Conservation (phyloP, 2,797 vertebrate species). For the Argyrosomus regius region DNA sequence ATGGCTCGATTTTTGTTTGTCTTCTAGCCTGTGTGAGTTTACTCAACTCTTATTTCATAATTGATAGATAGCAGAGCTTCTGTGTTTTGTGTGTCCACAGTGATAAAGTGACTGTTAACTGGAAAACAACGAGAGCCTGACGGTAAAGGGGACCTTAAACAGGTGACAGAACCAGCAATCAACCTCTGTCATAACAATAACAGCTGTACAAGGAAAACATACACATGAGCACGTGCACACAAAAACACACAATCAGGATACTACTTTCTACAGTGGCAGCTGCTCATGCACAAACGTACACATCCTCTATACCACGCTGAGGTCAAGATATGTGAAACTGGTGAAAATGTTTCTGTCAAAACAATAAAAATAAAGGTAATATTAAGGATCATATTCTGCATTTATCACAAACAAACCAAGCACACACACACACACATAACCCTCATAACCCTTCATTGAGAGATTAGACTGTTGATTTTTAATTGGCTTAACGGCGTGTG, state of each 20-base stretch:
- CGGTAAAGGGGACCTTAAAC: constrained; percentile 56
- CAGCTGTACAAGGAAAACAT: constrained; percentile 60
- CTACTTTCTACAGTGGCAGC: constrained; percentile 10
- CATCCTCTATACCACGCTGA: background rate
- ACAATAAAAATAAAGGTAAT: constrained; percentile 4
- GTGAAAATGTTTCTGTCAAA: constrained; percentile 14
- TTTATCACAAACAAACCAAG: background rate
- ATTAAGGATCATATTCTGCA: background rate
- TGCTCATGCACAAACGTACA: constrained; percentile 32
- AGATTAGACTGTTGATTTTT: constrained; percentile 64
- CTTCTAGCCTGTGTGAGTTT: background rate
- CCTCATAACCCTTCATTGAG: constrained; percentile 33
- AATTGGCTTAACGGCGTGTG: constrained; percentile 69
- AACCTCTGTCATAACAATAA: constrained; percentile 68
- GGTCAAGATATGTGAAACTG: constrained; percentile 14
- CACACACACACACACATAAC: constrained; percentile 21
- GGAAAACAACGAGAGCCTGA: constrained; percentile 48
- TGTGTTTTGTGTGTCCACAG: constrained; percentile 29
- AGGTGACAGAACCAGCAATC: constrained; percentile 59
- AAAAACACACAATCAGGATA: constrained; percentile 10
- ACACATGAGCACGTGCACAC: constrained; percentile 30
- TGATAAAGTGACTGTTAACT: constrained; percentile 54
- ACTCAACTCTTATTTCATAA: constrained; percentile 1
- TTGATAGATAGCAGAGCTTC: constrained; percentile 26
- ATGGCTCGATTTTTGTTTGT: constrained; percentile 18